Evolutionary conservation across 2,113 vertebrate species (phyloP), one percentile per base, ranked within the genome.

Genomic region (Aramus guarauna): DNA sequence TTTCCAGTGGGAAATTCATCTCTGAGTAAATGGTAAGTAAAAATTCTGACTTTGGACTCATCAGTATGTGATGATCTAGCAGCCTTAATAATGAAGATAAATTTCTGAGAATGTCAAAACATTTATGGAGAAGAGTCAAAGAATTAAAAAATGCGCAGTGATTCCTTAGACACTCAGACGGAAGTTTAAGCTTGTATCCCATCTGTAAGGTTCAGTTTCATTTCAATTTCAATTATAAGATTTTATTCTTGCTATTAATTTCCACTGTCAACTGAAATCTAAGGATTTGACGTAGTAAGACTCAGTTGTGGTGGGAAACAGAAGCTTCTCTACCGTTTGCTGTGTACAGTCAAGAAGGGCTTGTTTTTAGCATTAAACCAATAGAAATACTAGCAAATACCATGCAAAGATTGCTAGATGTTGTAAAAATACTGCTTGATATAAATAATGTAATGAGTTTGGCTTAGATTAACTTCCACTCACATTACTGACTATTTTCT

Each of bases 181-280:
- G 59, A 50, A 56, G 87, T 84, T 63, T 45, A 62, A 89, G 87
- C n/a, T n/a, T 48, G 71, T 71, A 45, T 72, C 79, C 90, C 90
- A 96, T 96, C 94, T 89, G 64, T 30, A 94, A 94, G 75, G 96
- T 93, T 95, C 48, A 94, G 81, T 89, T 97, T 92, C 96, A 96
- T 96, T 97, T 97, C 96, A 91, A 81, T 95, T 92, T 96, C 97
- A 97, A 97, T 97, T 98, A 96, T 79, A 53, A 96, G 71, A 86
- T 87, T 97, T 98, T 94, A 95, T 96, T 97, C 91, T 88, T 96
- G 82, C 83, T 94, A 94, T 95, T 98, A 97, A 97, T 98, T 98
- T 96, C 90, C 89, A 96, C 93, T 97, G 96, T 94, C 93, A 94
- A 67, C 45, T 55, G 68, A 90, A 95, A 95, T 92, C 47, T 93